Conservation (phyloP, 2,797 vertebrate genomes). For the Chromis chromis region DNA sequence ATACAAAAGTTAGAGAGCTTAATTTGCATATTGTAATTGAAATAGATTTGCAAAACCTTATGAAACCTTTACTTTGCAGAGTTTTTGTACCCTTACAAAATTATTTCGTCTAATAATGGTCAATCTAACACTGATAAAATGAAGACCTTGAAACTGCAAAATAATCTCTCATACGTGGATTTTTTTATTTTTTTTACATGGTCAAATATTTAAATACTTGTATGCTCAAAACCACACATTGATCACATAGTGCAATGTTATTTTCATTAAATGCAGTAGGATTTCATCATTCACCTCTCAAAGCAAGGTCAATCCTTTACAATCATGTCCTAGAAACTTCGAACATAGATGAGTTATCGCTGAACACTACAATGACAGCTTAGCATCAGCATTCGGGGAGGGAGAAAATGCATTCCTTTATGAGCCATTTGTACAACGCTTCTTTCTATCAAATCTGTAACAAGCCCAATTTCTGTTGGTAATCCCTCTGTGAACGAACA, state of each 20-base stretch:
- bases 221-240: neutral
- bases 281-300: neutral
- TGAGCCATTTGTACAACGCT: constrained; percentile 57
- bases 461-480: constrained; percentile 72
- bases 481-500: constrained; percentile 66
- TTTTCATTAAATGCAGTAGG: neutral
- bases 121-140: constrained; percentile 1
- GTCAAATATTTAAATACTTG: neutral
- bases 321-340: constrained; percentile 1
- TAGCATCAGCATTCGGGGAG: constrained; percentile 56
- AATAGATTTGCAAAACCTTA: constrained; percentile 3
- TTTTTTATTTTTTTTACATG: neutral
- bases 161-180: neutral
- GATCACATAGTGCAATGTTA: neutral
- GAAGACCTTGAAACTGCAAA: neutral
- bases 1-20: neutral
- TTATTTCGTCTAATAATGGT: neutral
- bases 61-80: neutral
- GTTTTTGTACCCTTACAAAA: constrained; percentile 1
- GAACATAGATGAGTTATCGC: constrained; percentile 5
- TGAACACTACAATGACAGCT: constrained; percentile 11
- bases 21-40: neutral
- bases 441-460: constrained; percentile 68
- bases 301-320: constrained; percentile 3
- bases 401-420: constrained; percentile 47